Percentiles rank a stretch among this genome's conserved stretches.
These are phyloP conservation scores for Acropternis orthonyx DNA, from an alignment of 2,797 vertebrate genomes.

Conservation along the genomic window DNA sequence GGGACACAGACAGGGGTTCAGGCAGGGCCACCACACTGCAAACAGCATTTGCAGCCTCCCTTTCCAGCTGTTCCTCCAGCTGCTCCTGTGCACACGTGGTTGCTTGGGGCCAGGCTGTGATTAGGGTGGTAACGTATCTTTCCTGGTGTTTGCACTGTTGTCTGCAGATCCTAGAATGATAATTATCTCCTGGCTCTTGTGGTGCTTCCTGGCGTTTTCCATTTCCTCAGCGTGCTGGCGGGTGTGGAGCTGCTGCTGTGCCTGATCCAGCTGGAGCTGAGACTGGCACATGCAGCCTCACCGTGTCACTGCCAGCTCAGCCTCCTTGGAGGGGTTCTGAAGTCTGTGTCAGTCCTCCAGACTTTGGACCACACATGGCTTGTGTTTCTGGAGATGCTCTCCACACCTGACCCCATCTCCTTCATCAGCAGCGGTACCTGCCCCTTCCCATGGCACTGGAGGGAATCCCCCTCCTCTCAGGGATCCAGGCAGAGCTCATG, in stretches of 20 bases:
- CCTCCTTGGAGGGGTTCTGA: not conserved
- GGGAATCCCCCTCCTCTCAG: not conserved
- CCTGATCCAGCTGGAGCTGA: not conserved
- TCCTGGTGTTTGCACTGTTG: not conserved
- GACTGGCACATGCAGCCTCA: not conserved
- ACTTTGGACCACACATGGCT: rapidly evolving
- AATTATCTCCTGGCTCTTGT: not conserved
- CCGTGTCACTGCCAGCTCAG: not conserved
- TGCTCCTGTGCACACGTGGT: not conserved
- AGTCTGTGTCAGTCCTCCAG: not conserved
- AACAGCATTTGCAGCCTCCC: not conserved
- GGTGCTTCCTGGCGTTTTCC: not conserved
- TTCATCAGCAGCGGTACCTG: not conserved
- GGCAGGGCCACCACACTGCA: rapidly evolving
- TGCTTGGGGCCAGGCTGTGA: not conserved
- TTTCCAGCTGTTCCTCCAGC: not conserved
- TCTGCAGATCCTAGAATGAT: not conserved
- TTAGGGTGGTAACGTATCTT: not conserved
- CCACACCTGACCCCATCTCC: not conserved
- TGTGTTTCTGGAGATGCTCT: not conserved
- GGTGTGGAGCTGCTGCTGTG: not conserved
- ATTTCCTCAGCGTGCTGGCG: not conserved
- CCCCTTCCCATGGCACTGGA: not conserved
- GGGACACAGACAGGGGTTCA: not conserved
- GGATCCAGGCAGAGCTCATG: not conserved